Conservation (phyloP, 2,888 invertebrate species). For the Tenodera sinensis region DNA sequence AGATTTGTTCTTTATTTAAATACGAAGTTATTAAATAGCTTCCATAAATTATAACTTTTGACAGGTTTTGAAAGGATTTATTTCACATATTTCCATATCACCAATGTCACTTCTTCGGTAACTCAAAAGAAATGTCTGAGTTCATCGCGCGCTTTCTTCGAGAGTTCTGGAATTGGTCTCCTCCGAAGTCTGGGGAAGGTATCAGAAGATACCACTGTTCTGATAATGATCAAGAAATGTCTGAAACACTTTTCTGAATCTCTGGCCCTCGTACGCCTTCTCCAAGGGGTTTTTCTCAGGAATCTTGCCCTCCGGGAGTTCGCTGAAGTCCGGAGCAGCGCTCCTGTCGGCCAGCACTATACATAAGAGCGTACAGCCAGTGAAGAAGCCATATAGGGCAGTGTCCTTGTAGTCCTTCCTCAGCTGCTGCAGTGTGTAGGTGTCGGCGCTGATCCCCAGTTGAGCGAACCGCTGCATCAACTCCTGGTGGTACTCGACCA, state of each 20-base stretch:
- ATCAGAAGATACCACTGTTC: background rate
- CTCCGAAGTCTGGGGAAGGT: background rate
- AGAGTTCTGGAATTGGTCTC: background rate
- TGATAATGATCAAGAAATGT: background rate
- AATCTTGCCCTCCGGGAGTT: background rate
- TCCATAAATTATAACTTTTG: no score
- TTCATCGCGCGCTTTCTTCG: no score
- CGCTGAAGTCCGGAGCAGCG: slow-evolving; percentile 23
- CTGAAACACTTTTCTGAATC: background rate
- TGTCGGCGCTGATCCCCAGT: background rate
- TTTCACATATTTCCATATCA: no score
- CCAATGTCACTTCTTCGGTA: no score
- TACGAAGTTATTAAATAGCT: no score
- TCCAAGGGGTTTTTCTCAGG: background rate
- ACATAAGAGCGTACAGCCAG: slow-evolving; percentile 32
- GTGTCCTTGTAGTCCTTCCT: slow-evolving; percentile 33
- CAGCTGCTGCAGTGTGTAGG: slow-evolving; percentile 31
- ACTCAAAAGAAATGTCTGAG: no score
- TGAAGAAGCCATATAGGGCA: slow-evolving; percentile 32
- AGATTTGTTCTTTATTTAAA: no score
- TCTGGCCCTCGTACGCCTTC: background rate
- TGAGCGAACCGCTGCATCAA: background rate
- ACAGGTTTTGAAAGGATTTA: no score
- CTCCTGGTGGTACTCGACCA: slow-evolving; percentile 24
- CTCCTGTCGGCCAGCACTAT: slow-evolving; percentile 29